Evolutionary conservation across 2,888 invertebrate genomes (phyloP).

Genomic region (Cephus pulcher): DNA sequence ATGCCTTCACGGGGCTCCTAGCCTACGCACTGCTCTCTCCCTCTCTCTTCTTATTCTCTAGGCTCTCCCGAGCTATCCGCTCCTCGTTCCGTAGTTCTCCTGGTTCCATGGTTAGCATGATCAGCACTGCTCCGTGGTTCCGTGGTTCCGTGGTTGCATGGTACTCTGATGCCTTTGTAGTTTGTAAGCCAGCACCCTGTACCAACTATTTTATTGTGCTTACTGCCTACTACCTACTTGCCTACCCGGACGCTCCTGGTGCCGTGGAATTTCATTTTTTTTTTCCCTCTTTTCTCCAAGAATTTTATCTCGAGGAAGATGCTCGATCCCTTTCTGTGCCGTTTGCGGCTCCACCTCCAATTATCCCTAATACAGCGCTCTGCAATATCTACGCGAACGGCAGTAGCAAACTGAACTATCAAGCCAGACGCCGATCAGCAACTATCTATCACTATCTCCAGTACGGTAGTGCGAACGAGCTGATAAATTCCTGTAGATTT

Average conservation of each 20-base stretch:
- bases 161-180: constrained; percentile 33
- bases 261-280: constrained; percentile 11
- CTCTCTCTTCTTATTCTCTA: constrained; percentile 15
- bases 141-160: constrained; percentile 22
- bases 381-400: neutral
- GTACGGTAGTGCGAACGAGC: neutral
- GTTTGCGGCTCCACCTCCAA: constrained; percentile 52
- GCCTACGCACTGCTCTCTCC: constrained; percentile 47
- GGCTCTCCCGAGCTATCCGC: constrained; percentile 22
- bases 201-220: constrained; percentile 37
- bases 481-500: neutral
- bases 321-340: constrained; percentile 30
- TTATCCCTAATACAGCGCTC: constrained; percentile 45
- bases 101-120: neutral
- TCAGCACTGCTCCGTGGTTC: constrained; percentile 15
- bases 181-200: constrained; percentile 20
- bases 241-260: constrained; percentile 26
- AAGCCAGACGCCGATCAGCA: neutral
- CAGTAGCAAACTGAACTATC: neutral
- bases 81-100: constrained; percentile 32
- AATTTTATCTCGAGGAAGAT: constrained; percentile 44
- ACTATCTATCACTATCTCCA: neutral
- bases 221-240: constrained; percentile 26
- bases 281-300: neutral
- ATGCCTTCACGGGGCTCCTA: constrained; percentile 54